These are phyloP conservation scores for Pinna nobilis DNA, from an alignment of 1,140 invertebrate species.

Conservation along the genomic window DNA sequence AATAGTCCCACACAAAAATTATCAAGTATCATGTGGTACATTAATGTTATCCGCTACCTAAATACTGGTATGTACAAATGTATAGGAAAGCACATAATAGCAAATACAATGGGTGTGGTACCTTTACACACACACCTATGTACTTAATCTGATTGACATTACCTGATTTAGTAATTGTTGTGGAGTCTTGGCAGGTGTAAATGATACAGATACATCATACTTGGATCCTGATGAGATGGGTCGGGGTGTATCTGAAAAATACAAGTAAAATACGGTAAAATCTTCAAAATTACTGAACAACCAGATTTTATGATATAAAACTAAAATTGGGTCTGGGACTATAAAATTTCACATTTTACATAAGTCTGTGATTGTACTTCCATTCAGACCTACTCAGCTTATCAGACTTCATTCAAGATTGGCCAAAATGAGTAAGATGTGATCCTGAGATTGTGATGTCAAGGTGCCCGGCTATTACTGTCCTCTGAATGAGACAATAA, in stretches of 20 bases:
- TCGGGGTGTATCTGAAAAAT: conserved; percentile 2
- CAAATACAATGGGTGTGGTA: neutral
- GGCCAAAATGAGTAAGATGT: neutral
- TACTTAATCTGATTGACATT: neutral
- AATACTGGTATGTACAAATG: too few relatives aligned
- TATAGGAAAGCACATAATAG: neutral
- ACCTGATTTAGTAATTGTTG: neutral
- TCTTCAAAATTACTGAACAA: too few relatives aligned
- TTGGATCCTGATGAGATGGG: conserved; percentile 53
- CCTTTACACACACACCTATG: neutral
- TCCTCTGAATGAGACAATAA: too few relatives aligned
- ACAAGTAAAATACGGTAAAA: too few relatives aligned
- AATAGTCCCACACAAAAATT: neutral
- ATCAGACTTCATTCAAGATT: neutral
- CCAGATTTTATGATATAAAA: too few relatives aligned
- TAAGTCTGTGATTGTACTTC: neutral
- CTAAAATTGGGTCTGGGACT: neutral
- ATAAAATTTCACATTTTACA: neutral
- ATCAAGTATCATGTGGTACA: too few relatives aligned
- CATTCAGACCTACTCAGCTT: neutral
- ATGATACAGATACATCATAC: conserved; percentile 57
- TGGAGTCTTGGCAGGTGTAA: conserved; percentile 47
- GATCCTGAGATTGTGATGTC: too few relatives aligned
- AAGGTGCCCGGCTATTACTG: too few relatives aligned
- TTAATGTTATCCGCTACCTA: too few relatives aligned